Evolutionary conservation across 2,113 vertebrate species (phyloP).

Genomic region (Macaca nemestrina): DNA sequence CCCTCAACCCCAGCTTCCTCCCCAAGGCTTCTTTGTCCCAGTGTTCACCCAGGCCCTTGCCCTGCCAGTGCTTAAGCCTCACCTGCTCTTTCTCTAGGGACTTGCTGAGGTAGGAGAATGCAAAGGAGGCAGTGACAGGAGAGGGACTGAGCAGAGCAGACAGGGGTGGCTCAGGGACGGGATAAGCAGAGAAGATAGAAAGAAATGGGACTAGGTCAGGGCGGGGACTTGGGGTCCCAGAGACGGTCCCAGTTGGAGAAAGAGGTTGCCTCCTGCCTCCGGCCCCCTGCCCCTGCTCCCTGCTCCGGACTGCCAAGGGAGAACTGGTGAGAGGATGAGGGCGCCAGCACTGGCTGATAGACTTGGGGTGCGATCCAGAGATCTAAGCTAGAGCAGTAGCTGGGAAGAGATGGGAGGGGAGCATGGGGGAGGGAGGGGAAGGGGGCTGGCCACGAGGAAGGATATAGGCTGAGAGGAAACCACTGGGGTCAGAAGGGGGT

Average conservation of each 20-base stretch:
- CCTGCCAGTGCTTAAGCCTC: constrained; percentile 3
- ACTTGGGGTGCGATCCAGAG: not conserved
- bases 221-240: not conserved
- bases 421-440: not conserved
- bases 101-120: constrained; percentile 10
- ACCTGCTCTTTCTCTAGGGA: constrained; percentile 39
- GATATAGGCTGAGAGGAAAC: not conserved
- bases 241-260: not conserved
- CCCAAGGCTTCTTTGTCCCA: not conserved
- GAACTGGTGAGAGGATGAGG: not conserved
- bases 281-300: not conserved
- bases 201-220: not conserved
- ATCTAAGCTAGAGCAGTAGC: not conserved
- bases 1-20: not conserved
- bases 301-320: not conserved
- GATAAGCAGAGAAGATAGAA: not conserved
- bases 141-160: not conserved
- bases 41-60: not conserved
- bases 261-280: not conserved
- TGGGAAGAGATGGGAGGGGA: not conserved
- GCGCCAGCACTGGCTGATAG: not conserved
- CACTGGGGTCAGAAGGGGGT: not conserved
- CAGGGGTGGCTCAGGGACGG: not conserved
- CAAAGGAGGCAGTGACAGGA: not conserved
- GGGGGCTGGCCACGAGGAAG: not conserved